A percentile compares a stretch with the other conserved stretches of the same genome.
Conservation (phyloP, 2,888 invertebrate genomes). For the Napeogenes inachia region DNA sequence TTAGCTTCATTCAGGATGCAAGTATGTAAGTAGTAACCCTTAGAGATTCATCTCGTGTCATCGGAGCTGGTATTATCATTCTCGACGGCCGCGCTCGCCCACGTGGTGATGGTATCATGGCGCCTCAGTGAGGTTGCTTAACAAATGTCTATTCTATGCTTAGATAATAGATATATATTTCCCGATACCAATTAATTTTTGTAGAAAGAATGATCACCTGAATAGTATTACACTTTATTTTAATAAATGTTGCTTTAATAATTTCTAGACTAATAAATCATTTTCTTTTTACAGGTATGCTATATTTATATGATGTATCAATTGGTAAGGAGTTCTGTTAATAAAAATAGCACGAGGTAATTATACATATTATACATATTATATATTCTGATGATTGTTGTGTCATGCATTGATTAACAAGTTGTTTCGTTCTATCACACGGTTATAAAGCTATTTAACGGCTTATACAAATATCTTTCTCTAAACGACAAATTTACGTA, state of each 20-base stretch:
- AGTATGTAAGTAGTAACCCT: neutral
- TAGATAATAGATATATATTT: neutral
- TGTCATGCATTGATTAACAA: conserved; percentile 1
- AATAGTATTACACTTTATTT: too few species aligned
- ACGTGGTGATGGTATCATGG: conserved; percentile 3
- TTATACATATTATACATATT: too few species aligned
- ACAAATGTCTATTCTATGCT: neutral
- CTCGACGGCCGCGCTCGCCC: neutral
- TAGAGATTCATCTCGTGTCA: conserved; percentile 4
- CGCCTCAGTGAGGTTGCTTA: neutral
- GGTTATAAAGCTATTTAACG: conserved; percentile 1
- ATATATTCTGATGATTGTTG: too few species aligned
- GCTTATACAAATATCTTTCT: neutral
- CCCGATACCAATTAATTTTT: neutral
- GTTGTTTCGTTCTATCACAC: conserved; percentile 1
- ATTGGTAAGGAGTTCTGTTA: too few species aligned
- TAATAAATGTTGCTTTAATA: too few species aligned
- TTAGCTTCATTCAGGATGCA: too few species aligned
- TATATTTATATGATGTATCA: too few species aligned
- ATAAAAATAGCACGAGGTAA: too few species aligned
- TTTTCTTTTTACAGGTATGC: too few species aligned
- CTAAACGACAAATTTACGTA: conserved; percentile 16
- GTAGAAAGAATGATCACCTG: neutral
- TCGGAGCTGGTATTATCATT: neutral
- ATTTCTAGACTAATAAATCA: too few species aligned